phyloP scores from a whole-genome alignment of 2,888 invertebrate genomes.

The Panzeria rudis region DNA sequence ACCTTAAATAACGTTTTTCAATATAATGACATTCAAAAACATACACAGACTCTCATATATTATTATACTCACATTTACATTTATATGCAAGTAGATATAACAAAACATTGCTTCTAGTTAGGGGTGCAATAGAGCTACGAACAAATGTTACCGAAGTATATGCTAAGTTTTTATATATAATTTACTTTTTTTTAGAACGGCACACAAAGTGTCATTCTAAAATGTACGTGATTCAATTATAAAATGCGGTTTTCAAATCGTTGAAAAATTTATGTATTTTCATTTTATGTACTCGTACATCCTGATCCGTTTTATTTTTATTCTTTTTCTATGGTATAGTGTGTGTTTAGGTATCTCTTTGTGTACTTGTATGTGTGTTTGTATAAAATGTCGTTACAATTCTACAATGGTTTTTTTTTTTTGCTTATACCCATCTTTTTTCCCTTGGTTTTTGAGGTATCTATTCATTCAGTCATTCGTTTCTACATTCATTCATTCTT shows the following conservation, averaged over 20 bases:
- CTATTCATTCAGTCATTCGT: conserved; percentile 46
- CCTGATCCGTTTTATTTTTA: conserved; percentile 75
- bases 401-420: conserved; percentile 37
- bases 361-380: background rate
- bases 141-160: conserved; percentile 47
- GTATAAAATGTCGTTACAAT: conserved; percentile 56
- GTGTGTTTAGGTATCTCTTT: background rate
- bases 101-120: conserved; percentile 36
- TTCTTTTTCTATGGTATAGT: conserved; percentile 30
- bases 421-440: conserved; percentile 31
- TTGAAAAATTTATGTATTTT: conserved; percentile 82
- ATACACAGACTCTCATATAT: background rate
- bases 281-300: conserved; percentile 68
- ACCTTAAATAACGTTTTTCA: conserved; percentile 58
- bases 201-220: conserved; percentile 77
- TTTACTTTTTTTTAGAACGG: conserved; percentile 34
- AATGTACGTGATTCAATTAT: conserved; percentile 83
- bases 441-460: conserved; percentile 56
- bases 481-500: background rate
- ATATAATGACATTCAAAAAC: conserved; percentile 50
- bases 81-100: conserved; percentile 4
- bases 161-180: conserved; percentile 38
- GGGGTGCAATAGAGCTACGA: conserved; percentile 50
- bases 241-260: conserved; percentile 83
- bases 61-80: conserved; percentile 12